phyloP scores from a whole-genome alignment of 2,888 invertebrate species.

The Lissonota sp. region DNA sequence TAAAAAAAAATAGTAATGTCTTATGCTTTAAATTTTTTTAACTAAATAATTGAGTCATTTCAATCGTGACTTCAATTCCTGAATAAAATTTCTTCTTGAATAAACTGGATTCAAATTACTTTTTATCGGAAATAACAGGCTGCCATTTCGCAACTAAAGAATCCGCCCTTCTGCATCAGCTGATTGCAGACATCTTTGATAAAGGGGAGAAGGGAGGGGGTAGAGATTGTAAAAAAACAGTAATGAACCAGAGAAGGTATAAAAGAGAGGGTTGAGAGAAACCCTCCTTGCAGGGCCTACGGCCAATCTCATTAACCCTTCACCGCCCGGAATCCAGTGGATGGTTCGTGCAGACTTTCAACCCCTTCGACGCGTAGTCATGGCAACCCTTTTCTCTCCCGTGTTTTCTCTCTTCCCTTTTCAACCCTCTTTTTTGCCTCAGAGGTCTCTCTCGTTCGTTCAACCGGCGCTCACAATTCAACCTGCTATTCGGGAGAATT shows the following conservation, averaged over 20 bases:
- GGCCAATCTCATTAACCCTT: slow-evolving; percentile 80
- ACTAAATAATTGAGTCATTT: not conserved
- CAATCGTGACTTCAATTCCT: too few species aligned
- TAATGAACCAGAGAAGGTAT: slow-evolving; percentile 32
- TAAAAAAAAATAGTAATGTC: too few species aligned
- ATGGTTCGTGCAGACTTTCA: slow-evolving; percentile 70
- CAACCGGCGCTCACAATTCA: slow-evolving; percentile 55
- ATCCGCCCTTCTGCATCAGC: not conserved
- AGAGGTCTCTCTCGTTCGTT: slow-evolving; percentile 44
- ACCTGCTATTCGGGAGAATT: slow-evolving; percentile 56
- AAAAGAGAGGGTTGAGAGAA: slow-evolving; percentile 25
- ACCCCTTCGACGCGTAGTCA: slow-evolving; percentile 75
- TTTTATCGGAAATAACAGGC: slow-evolving; percentile 32
- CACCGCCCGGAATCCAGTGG: slow-evolving; percentile 71
- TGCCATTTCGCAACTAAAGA: slow-evolving; percentile 53
- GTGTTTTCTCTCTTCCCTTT: slow-evolving; percentile 67
- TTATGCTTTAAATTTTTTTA: too few species aligned
- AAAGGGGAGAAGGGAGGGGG: slow-evolving; percentile 67
- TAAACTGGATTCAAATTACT: not conserved
- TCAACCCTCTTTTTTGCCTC: slow-evolving; percentile 55
- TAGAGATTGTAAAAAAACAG: slow-evolving; percentile 31
- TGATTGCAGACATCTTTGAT: slow-evolving; percentile 53
- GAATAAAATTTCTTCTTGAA: too few species aligned
- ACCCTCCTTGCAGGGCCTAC: slow-evolving; percentile 49
- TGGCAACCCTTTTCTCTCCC: slow-evolving; percentile 74